These are phyloP conservation scores for Nesidiocoris tenuis DNA, from an alignment of 2,888 invertebrate genomes.

Conservation along the genomic window DNA sequence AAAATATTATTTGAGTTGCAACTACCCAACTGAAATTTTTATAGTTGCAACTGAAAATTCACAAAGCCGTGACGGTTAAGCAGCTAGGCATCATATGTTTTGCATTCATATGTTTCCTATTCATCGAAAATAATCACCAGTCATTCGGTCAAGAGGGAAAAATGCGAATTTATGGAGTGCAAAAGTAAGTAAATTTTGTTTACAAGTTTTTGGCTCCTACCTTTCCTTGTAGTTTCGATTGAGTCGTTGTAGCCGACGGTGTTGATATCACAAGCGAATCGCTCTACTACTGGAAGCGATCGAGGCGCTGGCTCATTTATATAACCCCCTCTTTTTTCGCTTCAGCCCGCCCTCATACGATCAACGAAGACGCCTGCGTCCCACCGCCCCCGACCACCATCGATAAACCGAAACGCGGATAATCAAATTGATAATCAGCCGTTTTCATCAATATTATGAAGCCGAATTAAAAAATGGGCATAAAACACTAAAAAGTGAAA, in stretches of 20 bases:
- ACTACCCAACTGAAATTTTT: constrained; percentile 26
- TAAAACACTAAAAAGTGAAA: not conserved
- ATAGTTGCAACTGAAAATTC: constrained; percentile 23
- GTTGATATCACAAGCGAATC: constrained; percentile 38
- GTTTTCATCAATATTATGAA: no score
- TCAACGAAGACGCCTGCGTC: constrained; percentile 18
- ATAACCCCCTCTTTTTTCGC: constrained; percentile 38
- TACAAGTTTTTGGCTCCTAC: constrained; percentile 7
- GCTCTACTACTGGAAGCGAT: constrained; percentile 40
- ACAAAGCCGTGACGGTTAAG: no score
- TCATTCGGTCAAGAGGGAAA: no score
- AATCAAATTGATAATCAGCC: no score
- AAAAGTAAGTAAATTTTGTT: constrained; percentile 25
- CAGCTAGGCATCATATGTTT: no score
- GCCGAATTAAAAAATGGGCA: not conserved
- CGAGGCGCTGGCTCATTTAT: constrained; percentile 21
- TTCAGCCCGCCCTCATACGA: not conserved
- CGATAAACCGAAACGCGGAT: no score
- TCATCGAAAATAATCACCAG: no score
- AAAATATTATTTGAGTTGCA: constrained; percentile 12
- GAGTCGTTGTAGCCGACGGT: constrained; percentile 44
- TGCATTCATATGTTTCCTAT: no score
- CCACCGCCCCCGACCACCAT: not conserved
- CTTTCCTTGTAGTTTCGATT: constrained; percentile 27
- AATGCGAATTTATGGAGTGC: no score